Conservation (phyloP, 2,888 invertebrate genomes). For the Germaria angustata region DNA sequence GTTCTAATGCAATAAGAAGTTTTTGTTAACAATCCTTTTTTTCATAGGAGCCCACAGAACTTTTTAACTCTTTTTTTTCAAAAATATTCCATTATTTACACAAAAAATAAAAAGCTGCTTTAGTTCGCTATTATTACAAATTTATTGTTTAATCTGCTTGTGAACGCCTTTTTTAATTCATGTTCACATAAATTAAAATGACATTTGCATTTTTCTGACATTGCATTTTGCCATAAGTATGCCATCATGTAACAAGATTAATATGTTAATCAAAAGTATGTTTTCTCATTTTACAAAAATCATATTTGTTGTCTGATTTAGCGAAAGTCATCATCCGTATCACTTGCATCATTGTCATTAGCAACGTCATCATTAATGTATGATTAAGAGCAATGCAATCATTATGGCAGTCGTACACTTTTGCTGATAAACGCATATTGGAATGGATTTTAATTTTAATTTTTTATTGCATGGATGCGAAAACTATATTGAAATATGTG, state of each 20-base stretch:
- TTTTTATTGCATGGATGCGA: too few relatives aligned
- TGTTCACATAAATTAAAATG: slow-evolving; percentile 26
- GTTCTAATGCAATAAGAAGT: too few relatives aligned
- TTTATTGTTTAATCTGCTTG: not conserved
- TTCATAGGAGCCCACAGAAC: too few relatives aligned
- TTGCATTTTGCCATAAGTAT: not conserved
- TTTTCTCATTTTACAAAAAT: not conserved
- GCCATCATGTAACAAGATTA: not conserved
- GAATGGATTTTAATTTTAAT: not conserved
- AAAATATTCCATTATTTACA: too few relatives aligned
- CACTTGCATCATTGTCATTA: not conserved
- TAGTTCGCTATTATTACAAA: not conserved
- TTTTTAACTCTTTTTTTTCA: too few relatives aligned
- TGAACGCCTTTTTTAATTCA: not conserved
- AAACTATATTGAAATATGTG: too few relatives aligned
- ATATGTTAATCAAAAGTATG: slow-evolving; percentile 24
- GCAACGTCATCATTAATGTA: not conserved
- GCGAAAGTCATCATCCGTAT: not conserved
- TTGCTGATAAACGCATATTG: not conserved
- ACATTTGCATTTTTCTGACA: slow-evolving; percentile 20
- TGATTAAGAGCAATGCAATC: not conserved
- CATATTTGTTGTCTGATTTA: slow-evolving; percentile 18
- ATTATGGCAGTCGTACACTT: not conserved
- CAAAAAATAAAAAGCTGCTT: not conserved
- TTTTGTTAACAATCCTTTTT: too few relatives aligned